A percentile compares a stretch with the other conserved stretches of the same genome.
These are phyloP conservation scores for Synanthedon andrenaeformis DNA, from an alignment of 2,888 invertebrate species.

Conservation along the genomic window DNA sequence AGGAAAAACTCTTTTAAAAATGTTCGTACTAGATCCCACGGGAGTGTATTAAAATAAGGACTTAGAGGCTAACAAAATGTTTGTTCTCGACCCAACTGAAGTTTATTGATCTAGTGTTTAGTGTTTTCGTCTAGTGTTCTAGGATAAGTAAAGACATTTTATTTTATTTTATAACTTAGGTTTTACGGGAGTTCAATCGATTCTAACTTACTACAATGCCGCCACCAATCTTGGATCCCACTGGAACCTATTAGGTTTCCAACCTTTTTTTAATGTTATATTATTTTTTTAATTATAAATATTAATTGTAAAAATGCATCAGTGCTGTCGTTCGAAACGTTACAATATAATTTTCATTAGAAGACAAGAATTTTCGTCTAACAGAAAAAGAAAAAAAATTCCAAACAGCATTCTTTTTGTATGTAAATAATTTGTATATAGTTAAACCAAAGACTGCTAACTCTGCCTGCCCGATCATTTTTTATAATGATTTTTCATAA, in stretches of 20 bases:
- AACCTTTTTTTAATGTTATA: conserved; percentile 11
- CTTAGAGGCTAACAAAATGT: conserved; percentile 25
- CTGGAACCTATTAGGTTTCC: conserved; percentile 8
- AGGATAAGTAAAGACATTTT: no score
- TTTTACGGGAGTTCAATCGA: neutral
- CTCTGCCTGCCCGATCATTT: conserved; percentile 32
- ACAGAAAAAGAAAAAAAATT: conserved; percentile 52
- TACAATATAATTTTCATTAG: conserved; percentile 52
- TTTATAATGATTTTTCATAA: conserved; percentile 16
- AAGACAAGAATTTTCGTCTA: conserved; percentile 51
- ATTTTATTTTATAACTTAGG: no score
- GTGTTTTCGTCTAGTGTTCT: no score
- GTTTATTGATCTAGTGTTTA: conserved; percentile 27
- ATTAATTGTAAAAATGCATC: neutral
- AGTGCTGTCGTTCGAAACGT: conserved; percentile 32
- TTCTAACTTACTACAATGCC: conserved; percentile 5
- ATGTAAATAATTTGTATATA: conserved; percentile 34
- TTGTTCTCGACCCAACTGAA: conserved; percentile 46
- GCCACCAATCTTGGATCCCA: conserved; percentile 9
- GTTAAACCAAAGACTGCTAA: conserved; percentile 61
- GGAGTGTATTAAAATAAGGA: conserved; percentile 22
- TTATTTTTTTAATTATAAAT: conserved; percentile 5
- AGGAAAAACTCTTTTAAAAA: conserved; percentile 10
- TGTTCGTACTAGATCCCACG: conserved; percentile 25
- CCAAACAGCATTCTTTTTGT: conserved; percentile 20